These are phyloP conservation scores for Platysteira castanea DNA, from an alignment of 2,113 vertebrate genomes.

Conservation along the genomic window DNA sequence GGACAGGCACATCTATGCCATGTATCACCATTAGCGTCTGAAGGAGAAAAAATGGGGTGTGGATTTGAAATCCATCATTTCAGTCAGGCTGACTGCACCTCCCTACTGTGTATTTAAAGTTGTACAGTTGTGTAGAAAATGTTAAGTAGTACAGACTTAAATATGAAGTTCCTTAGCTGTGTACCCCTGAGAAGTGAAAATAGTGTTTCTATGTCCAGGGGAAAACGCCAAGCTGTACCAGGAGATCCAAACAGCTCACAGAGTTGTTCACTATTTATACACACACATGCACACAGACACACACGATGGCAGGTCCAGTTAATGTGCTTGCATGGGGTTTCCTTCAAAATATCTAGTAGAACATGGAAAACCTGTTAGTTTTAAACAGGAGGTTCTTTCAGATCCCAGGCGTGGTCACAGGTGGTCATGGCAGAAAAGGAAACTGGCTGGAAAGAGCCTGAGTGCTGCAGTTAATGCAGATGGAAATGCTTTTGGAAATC, in stretches of 20 bases:
- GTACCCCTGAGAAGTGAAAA: background rate
- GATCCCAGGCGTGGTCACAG: background rate
- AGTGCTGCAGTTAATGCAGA: background rate
- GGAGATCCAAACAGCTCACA: background rate
- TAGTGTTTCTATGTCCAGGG: fast-evolving
- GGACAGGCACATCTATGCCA: background rate
- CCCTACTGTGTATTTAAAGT: background rate
- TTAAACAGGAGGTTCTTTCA: background rate
- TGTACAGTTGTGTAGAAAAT: background rate
- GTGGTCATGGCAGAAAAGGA: background rate
- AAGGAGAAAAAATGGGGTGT: background rate
- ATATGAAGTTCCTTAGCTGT: background rate
- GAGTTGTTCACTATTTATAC: fast-evolving
- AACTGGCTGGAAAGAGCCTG: background rate
- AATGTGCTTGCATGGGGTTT: background rate
- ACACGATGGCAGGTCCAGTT: fast-evolving
- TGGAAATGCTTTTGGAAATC: background rate
- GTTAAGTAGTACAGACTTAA: background rate
- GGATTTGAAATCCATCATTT: background rate
- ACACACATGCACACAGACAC: background rate
- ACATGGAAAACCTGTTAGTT: background rate
- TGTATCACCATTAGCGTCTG: background rate
- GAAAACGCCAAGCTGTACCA: background rate
- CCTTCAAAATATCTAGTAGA: background rate
- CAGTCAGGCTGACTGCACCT: background rate